phyloP scores from a whole-genome alignment of 2,113 vertebrate genomes.

The Xiphorhynchus elegans region DNA sequence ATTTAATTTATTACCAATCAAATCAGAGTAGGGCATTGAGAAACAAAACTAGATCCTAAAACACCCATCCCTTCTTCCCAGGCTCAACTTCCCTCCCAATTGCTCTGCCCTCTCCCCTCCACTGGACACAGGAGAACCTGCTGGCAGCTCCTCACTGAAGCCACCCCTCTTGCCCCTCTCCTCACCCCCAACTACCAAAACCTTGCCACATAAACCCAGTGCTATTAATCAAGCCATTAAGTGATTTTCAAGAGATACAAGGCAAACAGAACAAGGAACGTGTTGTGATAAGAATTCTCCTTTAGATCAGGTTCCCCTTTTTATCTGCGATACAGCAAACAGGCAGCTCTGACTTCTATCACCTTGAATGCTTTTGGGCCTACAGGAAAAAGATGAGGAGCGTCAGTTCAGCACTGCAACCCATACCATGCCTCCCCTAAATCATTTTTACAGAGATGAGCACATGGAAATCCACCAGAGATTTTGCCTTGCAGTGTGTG shows the following conservation, averaged over 20 bases:
- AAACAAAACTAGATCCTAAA: not conserved
- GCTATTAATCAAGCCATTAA: not conserved
- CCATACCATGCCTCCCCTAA: not conserved
- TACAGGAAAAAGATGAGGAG: not conserved
- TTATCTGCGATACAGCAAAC: not conserved
- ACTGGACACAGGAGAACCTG: not conserved
- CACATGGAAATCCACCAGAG: not conserved
- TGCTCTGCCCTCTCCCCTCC: not conserved
- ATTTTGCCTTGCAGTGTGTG: not conserved
- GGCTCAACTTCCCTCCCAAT: not conserved
- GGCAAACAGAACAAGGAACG: not conserved
- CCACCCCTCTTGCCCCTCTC: accelerated
- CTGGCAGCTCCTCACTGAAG: not conserved
- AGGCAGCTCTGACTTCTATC: not conserved
- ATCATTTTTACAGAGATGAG: not conserved
- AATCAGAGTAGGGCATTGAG: not conserved
- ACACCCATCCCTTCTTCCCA: not conserved
- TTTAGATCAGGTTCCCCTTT: not conserved
- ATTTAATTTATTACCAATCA: not conserved
- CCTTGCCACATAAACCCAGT: not conserved
- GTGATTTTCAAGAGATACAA: not conserved
- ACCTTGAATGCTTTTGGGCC: not conserved
- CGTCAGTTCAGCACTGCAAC: not conserved
- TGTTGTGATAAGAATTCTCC: not conserved
- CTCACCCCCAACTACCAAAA: not conserved